Conservation (phyloP, 2,113 vertebrate species). For the Charina bottae region DNA sequence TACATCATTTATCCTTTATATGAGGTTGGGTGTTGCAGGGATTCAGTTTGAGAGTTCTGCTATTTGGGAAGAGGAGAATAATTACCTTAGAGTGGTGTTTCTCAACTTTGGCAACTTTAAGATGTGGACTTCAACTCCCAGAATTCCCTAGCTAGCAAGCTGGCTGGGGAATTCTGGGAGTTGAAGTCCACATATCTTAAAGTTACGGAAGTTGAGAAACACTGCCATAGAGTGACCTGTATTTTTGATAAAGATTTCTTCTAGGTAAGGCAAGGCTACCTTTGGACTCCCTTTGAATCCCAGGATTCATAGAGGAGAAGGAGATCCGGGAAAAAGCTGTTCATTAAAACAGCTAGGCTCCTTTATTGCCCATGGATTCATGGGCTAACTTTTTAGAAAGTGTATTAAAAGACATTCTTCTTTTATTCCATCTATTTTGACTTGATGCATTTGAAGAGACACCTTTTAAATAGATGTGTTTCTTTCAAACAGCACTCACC, state of each 20-base stretch:
- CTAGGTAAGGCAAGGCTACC: slow-evolving; percentile 59
- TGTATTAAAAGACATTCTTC: slow-evolving; percentile 58
- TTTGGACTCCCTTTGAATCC: slow-evolving; percentile 65
- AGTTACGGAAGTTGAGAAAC: neutral
- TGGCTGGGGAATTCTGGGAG: too few species aligned
- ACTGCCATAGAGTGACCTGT: slow-evolving; percentile 29
- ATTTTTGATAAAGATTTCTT: slow-evolving; percentile 62
- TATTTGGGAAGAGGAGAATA: neutral
- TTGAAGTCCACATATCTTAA: too few species aligned
- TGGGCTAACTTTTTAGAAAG: slow-evolving; percentile 20
- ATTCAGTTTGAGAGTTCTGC: neutral
- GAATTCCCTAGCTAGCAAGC: too few species aligned
- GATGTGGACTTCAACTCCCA: too few species aligned
- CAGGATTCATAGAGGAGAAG: slow-evolving; percentile 59
- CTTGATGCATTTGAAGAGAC: slow-evolving; percentile 60
- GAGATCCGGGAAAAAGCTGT: slow-evolving; percentile 61
- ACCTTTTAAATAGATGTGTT: slow-evolving; percentile 63
- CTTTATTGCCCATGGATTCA: slow-evolving; percentile 18
- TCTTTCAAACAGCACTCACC: slow-evolving; percentile 59
- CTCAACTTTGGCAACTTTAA: too few species aligned
- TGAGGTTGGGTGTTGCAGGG: neutral
- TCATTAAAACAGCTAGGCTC: slow-evolving; percentile 61
- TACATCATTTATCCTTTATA: neutral
- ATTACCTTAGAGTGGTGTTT: neutral
- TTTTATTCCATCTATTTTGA: slow-evolving; percentile 67